Base-by-base conservation (phyloP, 2,888 invertebrate species). In the Masnerella sp. region DNA sequence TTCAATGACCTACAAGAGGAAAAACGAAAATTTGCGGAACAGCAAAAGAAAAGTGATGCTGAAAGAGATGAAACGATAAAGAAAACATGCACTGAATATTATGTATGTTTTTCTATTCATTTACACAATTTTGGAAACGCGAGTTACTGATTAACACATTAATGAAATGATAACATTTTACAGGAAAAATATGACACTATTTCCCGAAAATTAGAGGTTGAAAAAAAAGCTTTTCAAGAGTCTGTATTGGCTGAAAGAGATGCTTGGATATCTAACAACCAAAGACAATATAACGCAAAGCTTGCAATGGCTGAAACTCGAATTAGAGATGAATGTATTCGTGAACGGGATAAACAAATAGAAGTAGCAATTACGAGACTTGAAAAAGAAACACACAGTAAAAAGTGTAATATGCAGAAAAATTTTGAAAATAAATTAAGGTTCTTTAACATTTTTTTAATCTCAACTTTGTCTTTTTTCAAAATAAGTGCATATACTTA, bases 271-370 rank as follows among this genome's bases (percentile, higher is more conserved):
- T 89, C 88, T 54, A 91, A 91, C 54, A 91, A 90, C 78, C 90
- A 90, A 78, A 90, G 90, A 64, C 91, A 93, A 74, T 92, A 92
- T 79, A 90, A 89, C 12, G 76, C 89, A 20, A 84, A 90, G 7
- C 87, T 94, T 52, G 90, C 91, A 61, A 92, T 92, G 82, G 92
- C 91, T 81, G 93, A 94, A 86, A 89, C 89, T 61, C 90, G 90
- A 78, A 91, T 95, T 79, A 86, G 92, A 1, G 92, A 93, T 20
- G 91, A 93, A 77, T 92, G 91, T 82, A 91, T 92, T 83, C 89
- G 89, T 49, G 95, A 95, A 82, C 88, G 95, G 62, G 95, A 96
- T 86, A 91, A 90, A 43, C 95, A 95, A 88, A 94, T 95, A 56
- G 95, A 95, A 84, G 88, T 90, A 11, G 92, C 92, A 0, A 93